phyloP scores from a whole-genome alignment of 2,113 vertebrate genomes.

The Hyla sarda region DNA sequence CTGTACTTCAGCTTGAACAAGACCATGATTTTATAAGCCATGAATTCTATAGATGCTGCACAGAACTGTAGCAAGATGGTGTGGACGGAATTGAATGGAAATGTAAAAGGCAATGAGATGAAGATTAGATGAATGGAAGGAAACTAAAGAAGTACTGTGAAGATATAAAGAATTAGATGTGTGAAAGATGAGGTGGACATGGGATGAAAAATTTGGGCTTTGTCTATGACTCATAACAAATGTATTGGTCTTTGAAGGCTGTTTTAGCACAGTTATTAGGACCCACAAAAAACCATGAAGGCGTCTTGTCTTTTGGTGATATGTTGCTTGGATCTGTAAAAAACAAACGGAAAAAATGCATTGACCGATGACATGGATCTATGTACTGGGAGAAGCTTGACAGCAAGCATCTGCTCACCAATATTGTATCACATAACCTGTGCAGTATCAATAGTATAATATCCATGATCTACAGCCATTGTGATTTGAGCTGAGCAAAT shows the following conservation, averaged over 20 bases:
- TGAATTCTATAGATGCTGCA: no score
- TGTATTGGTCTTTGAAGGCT: neutral
- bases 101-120: no score
- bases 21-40: no score
- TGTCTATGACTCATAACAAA: neutral
- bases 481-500: no score
- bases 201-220: neutral
- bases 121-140: neutral
- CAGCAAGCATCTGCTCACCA: no score
- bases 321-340: constrained; percentile 8
- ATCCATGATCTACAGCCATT: neutral
- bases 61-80: neutral
- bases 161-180: neutral
- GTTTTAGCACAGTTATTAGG: neutral
- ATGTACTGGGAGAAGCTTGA: neutral
- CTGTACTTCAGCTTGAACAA: no score
- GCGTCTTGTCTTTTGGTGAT: neutral
- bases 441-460: neutral
- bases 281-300: neutral
- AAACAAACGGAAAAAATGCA: neutral
- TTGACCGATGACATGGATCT: neutral
- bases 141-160: no score
- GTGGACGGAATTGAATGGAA: neutral
- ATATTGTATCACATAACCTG: neutral
- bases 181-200: neutral